Evolutionary conservation across 2,797 vertebrate species (phyloP), one percentile per base, ranked within the genome.

Genomic region (Mus minutoides): DNA sequence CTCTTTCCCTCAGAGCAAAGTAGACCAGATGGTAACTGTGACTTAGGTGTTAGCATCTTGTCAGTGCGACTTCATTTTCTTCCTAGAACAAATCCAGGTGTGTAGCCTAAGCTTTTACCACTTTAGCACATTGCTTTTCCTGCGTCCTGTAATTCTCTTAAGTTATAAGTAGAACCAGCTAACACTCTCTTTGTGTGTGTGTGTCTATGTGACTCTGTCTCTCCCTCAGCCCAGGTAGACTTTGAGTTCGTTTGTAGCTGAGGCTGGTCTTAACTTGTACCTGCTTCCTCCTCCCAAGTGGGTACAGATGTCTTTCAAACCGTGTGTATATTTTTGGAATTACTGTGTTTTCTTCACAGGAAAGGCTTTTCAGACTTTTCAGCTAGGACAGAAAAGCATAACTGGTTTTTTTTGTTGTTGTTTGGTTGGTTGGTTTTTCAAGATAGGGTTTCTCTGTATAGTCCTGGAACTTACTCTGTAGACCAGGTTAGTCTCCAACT

Each of bases 281-380:
- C n/a, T 37, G 49, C 46, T 37, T 24, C n/a, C 34, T 54, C 34
- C 4, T 69, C 62, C 49, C 11, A 24, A 73, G n/a, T 67, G 64
- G 69, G 24, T 16, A 90, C 62, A 85, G 83, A 52, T 46, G 31
- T 80, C 56, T 56, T 85, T 67, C 62, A 85, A 40, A 80, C 31
- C 78, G 9, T 6, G 16, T 84, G 71, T 96, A 88, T 95, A 46
- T 86, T 93, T 94, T 96, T 90, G 40, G 93, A 95, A 49, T 90
- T 86, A 91, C 80, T 54, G 14, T 54, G 54, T 54, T 54, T 71
- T 10, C 46, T 71, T 71, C 69, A 21, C n/a, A 71, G 37, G 69
- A 71, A 71, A 71, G 69, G n/a, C 6, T 8, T 71, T 71, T 71
- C 8, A 71, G 69, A 37, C n/a, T 71, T 71, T 71, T 71, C n/a